These are phyloP conservation scores for Drosophila ohnishii DNA, from an alignment of 1,140 invertebrate species.

Conservation along the genomic window DNA sequence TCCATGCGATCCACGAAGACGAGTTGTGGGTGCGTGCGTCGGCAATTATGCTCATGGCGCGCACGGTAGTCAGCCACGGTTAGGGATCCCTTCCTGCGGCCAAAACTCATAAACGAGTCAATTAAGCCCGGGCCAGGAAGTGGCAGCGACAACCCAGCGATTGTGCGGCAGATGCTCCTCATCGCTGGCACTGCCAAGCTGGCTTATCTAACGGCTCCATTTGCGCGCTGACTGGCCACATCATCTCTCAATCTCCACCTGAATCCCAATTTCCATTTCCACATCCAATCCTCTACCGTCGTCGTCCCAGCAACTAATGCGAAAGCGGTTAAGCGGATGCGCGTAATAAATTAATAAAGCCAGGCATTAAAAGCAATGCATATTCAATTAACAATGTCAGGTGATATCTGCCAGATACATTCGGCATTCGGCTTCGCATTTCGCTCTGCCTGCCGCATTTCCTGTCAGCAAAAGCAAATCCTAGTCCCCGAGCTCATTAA, in stretches of 20 bases:
- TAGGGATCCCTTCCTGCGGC: slow-evolving; percentile 20
- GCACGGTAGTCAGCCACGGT: slow-evolving; percentile 15
- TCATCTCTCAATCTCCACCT: slow-evolving; percentile 34
- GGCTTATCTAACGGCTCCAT: slow-evolving; percentile 76
- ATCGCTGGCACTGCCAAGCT: slow-evolving; percentile 6
- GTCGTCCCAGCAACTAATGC: slow-evolving; percentile 23
- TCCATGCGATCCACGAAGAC: slow-evolving; percentile 8
- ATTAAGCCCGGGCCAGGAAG: slow-evolving; percentile 74
- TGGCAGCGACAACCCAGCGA: slow-evolving; percentile 33
- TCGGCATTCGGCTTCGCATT: slow-evolving; percentile 56
- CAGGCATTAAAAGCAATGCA: slow-evolving; percentile 76
- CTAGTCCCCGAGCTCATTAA: slow-evolving; percentile 41
- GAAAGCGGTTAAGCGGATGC: slow-evolving; percentile 68
- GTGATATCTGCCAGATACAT: slow-evolving; percentile 57
- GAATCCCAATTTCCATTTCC: slow-evolving; percentile 14
- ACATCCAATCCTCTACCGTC: not conserved
- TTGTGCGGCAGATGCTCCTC: slow-evolving; percentile 34
- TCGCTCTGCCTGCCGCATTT: slow-evolving; percentile 66
- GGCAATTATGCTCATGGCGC: slow-evolving; percentile 64
- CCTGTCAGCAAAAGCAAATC: slow-evolving; percentile 51
- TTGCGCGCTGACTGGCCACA: slow-evolving; percentile 44
- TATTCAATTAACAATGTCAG: slow-evolving; percentile 82
- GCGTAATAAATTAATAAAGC: slow-evolving; percentile 82
- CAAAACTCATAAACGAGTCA: slow-evolving; percentile 72
- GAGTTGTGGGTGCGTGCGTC: slow-evolving; percentile 71